Percentiles rank a stretch among this genome's conserved stretches.
Conservation (phyloP, 1,140 invertebrate genomes). For the Fopius arisanus region DNA sequence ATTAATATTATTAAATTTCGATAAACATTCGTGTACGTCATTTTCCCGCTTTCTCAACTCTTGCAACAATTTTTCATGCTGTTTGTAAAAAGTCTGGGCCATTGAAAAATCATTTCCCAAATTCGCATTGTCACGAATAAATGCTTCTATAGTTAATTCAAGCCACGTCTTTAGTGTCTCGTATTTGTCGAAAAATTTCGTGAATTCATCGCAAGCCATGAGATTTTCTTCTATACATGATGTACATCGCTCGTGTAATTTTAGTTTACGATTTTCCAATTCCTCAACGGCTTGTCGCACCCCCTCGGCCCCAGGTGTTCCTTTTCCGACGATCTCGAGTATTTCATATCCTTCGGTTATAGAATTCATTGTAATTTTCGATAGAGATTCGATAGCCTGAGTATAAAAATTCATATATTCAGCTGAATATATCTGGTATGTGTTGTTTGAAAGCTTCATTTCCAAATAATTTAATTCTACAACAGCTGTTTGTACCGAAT, state of each 20-base stretch:
- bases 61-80: slow-evolving; percentile 77
- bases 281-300: slow-evolving; percentile 74
- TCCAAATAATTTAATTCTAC: slow-evolving; percentile 81
- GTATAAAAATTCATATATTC: slow-evolving; percentile 74
- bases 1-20: slow-evolving; percentile 71
- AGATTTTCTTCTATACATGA: slow-evolving; percentile 78
- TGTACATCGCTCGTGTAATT: slow-evolving; percentile 73
- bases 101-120: slow-evolving; percentile 77
- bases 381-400: slow-evolving; percentile 70
- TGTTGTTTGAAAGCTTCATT: slow-evolving; percentile 75
- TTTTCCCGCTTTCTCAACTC: slow-evolving; percentile 73
- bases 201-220: slow-evolving; percentile 72
- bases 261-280: slow-evolving; percentile 77
- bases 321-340: slow-evolving; percentile 74
- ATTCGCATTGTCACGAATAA: slow-evolving; percentile 77
- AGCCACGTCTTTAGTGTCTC: slow-evolving; percentile 79
- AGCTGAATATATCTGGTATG: slow-evolving; percentile 70
- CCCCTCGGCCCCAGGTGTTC: slow-evolving; percentile 72
- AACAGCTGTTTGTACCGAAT: slow-evolving; percentile 74
- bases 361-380: slow-evolving; percentile 72
- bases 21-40: slow-evolving; percentile 65
- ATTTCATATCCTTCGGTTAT: slow-evolving; percentile 78
- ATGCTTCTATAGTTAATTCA: slow-evolving; percentile 74
- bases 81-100: slow-evolving; percentile 78
- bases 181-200: slow-evolving; percentile 76